phyloP scores from a whole-genome alignment of 2,113 vertebrate genomes.

The Mobula birostris region DNA sequence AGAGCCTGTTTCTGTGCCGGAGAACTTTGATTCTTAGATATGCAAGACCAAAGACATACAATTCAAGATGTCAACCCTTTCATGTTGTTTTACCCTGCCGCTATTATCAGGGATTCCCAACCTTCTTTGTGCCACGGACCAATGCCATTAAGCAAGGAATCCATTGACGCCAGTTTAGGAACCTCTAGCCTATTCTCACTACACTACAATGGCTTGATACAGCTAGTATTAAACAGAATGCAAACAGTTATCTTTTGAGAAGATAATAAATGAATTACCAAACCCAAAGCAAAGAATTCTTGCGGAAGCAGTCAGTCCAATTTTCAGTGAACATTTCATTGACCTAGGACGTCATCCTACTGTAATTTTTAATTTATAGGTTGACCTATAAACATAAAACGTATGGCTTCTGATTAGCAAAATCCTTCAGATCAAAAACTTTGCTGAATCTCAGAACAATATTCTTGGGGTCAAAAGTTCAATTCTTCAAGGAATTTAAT shows the following conservation, averaged over 20 bases:
- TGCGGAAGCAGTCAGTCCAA: not conserved
- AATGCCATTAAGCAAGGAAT: too few species aligned
- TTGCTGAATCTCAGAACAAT: not conserved
- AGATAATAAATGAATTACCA: not conserved
- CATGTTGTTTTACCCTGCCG: not conserved
- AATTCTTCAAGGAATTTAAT: conserved; percentile 21
- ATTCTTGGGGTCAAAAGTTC: not conserved
- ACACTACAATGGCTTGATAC: not conserved
- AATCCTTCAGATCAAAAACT: not conserved
- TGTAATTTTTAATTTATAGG: not conserved
- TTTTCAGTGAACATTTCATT: not conserved
- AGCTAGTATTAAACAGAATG: not conserved
- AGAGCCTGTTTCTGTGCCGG: too few species aligned
- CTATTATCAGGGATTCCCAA: too few species aligned
- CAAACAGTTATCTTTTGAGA: not conserved
- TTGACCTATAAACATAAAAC: not conserved
- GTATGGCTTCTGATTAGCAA: not conserved
- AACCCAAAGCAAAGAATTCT: not conserved
- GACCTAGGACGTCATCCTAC: not conserved
- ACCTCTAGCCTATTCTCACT: not conserved
- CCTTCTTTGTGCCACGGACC: too few species aligned
- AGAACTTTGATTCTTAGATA: too few species aligned
- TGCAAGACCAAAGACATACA: too few species aligned
- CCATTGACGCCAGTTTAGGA: too few species aligned
- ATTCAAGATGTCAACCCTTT: too few species aligned